Evolutionary conservation across 2,888 invertebrate genomes (phyloP), one percentile per base, ranked within the genome.

Genomic region (Odontocerum albicorne): DNA sequence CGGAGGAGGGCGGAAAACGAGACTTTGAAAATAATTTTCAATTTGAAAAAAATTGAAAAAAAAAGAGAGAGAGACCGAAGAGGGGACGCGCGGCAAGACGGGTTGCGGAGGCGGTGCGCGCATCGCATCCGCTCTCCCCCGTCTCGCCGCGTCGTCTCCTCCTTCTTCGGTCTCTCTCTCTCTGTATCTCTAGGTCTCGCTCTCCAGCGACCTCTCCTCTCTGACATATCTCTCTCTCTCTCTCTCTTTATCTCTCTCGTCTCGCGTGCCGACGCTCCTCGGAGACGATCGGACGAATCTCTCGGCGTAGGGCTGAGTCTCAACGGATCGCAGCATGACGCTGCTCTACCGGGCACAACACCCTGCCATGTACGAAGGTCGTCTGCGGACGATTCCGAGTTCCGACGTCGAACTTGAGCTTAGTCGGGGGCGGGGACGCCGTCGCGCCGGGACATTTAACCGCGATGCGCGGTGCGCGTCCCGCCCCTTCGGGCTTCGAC

Each of bases 351-450:
- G 76, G 70, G 72, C 79, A 80, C 79, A 76, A 79, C 76, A 79
- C 79, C 80, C 78, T 74, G 80, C 76, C 79, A 73, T 38, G 77
- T 74, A 79, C 72, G 68, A 71, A 78, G 77, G 79, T 82, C 79
- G 80, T 82, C 74, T 82, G 71, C 81, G 79, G 73, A 79, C 75
- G 78, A 80, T 81, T 79, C 78, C 72, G 74, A 77, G 75, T 75
- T 72, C 73, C 74, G 71, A 74, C 77, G 72, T 73, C 74, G 72
- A 72, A 72, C 70, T 71, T 66, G 66, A 64, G 55, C 54, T 40
- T 54, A 36, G 54, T 54, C 54, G 42, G 54, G 36, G 49, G 31
- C 40, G 47, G 49, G 47, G 39, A 36, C 47, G 54, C 54, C 47
- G 49, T 47, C 45, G 54, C 55, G 55, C 40, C 55, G 55, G 43